Evolutionary conservation across 2,888 invertebrate species (phyloP).

Genomic region (Mantis religiosa): DNA sequence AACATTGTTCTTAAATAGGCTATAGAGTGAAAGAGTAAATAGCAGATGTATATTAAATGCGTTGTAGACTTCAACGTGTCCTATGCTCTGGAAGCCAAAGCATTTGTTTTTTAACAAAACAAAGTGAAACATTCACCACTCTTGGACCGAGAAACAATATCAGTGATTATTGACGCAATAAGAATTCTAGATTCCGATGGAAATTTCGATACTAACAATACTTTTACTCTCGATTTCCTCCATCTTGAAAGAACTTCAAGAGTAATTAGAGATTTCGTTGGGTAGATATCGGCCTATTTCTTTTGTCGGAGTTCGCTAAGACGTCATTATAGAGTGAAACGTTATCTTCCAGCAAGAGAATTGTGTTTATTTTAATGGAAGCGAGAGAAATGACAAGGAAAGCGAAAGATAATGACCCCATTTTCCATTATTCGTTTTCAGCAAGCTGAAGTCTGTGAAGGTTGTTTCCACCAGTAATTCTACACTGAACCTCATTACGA

Average conservation of each 20-base stretch:
- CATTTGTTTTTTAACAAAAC: too few species aligned
- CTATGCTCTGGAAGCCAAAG: too few species aligned
- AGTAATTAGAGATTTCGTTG: not conserved
- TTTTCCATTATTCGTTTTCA: not conserved
- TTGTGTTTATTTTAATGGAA: not conserved
- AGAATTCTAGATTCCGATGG: not conserved
- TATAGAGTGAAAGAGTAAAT: too few species aligned
- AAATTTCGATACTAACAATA: not conserved
- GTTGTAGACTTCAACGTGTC: too few species aligned
- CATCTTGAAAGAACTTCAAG: not conserved
- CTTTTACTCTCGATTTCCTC: not conserved
- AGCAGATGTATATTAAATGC: too few species aligned
- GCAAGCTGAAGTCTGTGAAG: not conserved
- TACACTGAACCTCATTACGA: not conserved
- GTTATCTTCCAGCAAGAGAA: not conserved
- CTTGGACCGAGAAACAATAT: too few species aligned
- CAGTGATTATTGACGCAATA: too few species aligned
- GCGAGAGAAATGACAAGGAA: not conserved
- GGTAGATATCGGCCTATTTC: not conserved
- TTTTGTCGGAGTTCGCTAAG: not conserved
- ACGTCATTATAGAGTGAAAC: not conserved
- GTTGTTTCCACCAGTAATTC: not conserved
- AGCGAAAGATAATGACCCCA: not conserved
- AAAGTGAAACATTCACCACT: too few species aligned
- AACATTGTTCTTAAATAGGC: too few species aligned